Conservation (phyloP, 2,888 invertebrate species). For the Perizoma flavofasciatum region DNA sequence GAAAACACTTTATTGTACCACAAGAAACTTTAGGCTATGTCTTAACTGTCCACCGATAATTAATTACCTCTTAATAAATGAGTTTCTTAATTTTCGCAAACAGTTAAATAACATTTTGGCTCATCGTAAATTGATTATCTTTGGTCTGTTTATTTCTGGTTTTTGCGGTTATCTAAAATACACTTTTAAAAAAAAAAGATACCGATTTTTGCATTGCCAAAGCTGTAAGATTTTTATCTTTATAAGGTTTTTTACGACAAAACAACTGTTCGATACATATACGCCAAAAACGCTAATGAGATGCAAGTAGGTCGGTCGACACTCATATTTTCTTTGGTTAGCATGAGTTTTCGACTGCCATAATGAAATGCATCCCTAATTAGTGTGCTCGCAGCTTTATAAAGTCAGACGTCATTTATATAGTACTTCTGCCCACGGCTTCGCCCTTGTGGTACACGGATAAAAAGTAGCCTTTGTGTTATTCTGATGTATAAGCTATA, state of each 20-base stretch:
- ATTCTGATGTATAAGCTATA: no score
- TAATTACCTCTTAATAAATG: slow-evolving; percentile 25
- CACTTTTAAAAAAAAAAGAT: no score
- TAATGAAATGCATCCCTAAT: not conserved
- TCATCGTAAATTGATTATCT: slow-evolving; percentile 24
- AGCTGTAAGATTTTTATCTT: not conserved
- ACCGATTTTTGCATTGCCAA: slow-evolving; percentile 19
- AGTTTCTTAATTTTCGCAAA: slow-evolving; percentile 29
- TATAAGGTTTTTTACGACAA: slow-evolving; percentile 3
- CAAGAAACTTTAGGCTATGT: not conserved
- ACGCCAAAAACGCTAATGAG: not conserved
- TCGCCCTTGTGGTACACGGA: no score
- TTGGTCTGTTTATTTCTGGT: slow-evolving; percentile 18
- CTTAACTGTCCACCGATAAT: slow-evolving; percentile 22
- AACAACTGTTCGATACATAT: slow-evolving; percentile 13
- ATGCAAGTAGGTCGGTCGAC: not conserved
- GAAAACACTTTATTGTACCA: no score
- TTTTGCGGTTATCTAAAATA: slow-evolving; percentile 4
- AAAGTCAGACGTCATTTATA: no score
- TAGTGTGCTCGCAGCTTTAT: not conserved
- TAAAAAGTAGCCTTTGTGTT: no score
- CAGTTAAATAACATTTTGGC: slow-evolving; percentile 35
- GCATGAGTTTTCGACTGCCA: not conserved
- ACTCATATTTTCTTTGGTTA: not conserved
- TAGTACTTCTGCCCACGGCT: no score